phyloP scores from a whole-genome alignment of 2,888 invertebrate species.

The Galeruca laticollis region DNA sequence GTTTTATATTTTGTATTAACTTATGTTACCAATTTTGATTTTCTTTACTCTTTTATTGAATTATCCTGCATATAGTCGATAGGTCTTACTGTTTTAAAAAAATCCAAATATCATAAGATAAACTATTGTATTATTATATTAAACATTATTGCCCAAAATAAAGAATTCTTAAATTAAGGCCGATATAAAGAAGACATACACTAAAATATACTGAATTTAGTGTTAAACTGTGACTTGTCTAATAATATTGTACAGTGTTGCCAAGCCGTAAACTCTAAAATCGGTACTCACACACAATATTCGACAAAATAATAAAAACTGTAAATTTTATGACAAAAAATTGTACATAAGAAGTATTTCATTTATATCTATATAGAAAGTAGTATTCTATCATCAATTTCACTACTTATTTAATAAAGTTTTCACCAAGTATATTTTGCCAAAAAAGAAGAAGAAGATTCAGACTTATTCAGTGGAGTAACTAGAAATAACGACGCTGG shows the following conservation, averaged over 20 bases:
- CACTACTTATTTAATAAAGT: too few relatives aligned
- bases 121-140: constrained; percentile 45
- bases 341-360: too few relatives aligned
- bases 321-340: too few relatives aligned
- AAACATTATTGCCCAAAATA: constrained; percentile 43
- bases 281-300: too few relatives aligned
- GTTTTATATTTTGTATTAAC: constrained; percentile 21
- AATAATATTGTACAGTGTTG: constrained; percentile 6
- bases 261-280: too few relatives aligned
- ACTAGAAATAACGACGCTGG: too few relatives aligned
- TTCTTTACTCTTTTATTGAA: constrained; percentile 24
- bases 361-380: too few relatives aligned
- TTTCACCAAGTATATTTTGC: too few relatives aligned
- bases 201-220: constrained; percentile 27
- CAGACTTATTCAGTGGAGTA: too few relatives aligned
- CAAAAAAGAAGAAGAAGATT: too few relatives aligned
- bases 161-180: constrained; percentile 23
- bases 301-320: too few relatives aligned
- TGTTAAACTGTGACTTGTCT: constrained; percentile 23
- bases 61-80: constrained; percentile 43
- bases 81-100: constrained; percentile 36
- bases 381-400: too few relatives aligned
- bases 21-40: constrained; percentile 43
- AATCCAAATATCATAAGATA: constrained; percentile 36
- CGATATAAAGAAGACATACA: constrained; percentile 16